Evolutionary conservation across 2,888 invertebrate genomes (phyloP).

Genomic region (Linnaemya vulpina): DNA sequence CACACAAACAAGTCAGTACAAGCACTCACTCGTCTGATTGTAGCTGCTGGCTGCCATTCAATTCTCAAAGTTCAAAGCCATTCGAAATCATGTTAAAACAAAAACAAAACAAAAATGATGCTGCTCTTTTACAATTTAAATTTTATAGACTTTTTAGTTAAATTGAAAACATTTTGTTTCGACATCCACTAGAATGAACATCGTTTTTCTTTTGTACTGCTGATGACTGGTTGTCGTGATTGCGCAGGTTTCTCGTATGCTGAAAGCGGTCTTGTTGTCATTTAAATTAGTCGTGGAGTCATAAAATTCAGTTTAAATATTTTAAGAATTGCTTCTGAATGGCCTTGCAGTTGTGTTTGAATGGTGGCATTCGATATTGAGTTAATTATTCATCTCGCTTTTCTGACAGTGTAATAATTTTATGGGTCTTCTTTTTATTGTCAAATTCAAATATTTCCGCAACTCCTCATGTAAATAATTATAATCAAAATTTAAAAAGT

Average conservation of each 20-base stretch:
- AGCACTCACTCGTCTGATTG: not conserved
- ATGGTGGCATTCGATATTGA: conserved; percentile 42
- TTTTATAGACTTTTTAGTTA: not conserved
- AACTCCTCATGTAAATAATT: too few relatives aligned
- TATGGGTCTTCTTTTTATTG: not conserved
- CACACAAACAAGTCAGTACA: conserved; percentile 15
- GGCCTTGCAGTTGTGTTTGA: conserved; percentile 62
- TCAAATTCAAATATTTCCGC: not conserved
- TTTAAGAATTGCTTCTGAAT: conserved; percentile 48
- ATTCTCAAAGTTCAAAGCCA: conserved; percentile 45
- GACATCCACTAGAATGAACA: not conserved
- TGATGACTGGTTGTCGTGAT: conserved; percentile 34
- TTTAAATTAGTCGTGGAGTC: conserved; percentile 3
- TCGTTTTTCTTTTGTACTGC: not conserved
- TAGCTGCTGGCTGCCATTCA: not conserved
- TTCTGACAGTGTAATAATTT: conserved; percentile 18
- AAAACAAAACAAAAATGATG: not conserved
- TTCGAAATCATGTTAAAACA: too few relatives aligned
- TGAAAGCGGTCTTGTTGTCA: conserved; percentile 13
- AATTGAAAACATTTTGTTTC: not conserved
- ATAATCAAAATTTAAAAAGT: too few relatives aligned
- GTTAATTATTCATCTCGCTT: conserved; percentile 36
- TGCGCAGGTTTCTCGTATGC: conserved; percentile 1
- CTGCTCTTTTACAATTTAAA: conserved; percentile 5
- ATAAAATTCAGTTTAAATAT: not conserved